A percentile compares a stretch with the other conserved stretches of the same genome.
These are phyloP conservation scores for Medauroidea extradentata DNA, from an alignment of 1,140 invertebrate species.

Conservation along the genomic window DNA sequence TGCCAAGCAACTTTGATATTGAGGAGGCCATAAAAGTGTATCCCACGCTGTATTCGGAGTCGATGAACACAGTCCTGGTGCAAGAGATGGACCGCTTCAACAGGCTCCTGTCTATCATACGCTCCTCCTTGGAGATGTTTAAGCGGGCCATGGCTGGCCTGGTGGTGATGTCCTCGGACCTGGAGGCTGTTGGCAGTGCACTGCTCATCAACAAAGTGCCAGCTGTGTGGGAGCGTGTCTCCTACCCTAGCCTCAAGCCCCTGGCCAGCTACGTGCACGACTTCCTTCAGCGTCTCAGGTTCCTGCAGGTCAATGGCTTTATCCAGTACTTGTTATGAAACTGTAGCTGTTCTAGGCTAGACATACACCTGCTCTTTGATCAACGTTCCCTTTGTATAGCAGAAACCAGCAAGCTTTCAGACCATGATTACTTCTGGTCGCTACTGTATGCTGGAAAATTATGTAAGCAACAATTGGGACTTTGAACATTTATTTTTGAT, in stretches of 20 bases:
- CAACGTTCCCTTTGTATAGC: not conserved
- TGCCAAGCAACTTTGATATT: constrained; percentile 71
- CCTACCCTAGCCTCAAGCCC: constrained; percentile 89
- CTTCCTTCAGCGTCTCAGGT: constrained; percentile 62
- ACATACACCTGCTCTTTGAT: not conserved
- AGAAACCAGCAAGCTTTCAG: not conserved
- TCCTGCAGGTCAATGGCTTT: constrained; percentile 49
- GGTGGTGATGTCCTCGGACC: constrained; percentile 77
- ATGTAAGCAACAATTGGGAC: not conserved
- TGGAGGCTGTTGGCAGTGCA: constrained; percentile 66
- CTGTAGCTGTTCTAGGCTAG: not conserved
- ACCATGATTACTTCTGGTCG: not conserved
- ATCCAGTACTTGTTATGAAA: not conserved
- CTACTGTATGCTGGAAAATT: not conserved
- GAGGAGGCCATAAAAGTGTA: constrained; percentile 63
- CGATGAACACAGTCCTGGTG: constrained; percentile 90
- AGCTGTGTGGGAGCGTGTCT: constrained; percentile 69
- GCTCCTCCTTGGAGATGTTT: constrained; percentile 60
- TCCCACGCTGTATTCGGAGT: constrained; percentile 80
- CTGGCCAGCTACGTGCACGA: constrained; percentile 81
- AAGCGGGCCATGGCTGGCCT: constrained; percentile 82
- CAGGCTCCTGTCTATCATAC: constrained; percentile 59
- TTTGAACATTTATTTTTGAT: not conserved
- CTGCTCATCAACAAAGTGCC: constrained; percentile 75
- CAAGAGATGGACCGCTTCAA: constrained; percentile 93